Conservation (phyloP, 2,888 invertebrate genomes). For the Theretra japonica region DNA sequence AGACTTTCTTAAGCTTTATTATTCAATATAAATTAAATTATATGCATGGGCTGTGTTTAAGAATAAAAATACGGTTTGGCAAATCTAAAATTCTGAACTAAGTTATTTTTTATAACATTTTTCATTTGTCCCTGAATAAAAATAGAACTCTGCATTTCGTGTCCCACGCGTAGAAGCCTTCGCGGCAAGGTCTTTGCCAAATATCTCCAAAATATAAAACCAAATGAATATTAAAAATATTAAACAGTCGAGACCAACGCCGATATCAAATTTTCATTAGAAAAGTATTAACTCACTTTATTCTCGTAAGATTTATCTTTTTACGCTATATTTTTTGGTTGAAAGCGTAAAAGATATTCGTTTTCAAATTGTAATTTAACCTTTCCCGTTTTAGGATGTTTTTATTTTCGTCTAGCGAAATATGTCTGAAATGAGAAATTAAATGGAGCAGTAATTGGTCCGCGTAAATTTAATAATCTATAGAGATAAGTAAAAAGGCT, state of each 20-base stretch:
- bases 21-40: too few species aligned
- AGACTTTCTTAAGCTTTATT: too few species aligned
- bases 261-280: background rate
- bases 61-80: too few species aligned
- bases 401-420: background rate
- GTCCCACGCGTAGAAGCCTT: background rate
- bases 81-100: too few species aligned
- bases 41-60: too few species aligned
- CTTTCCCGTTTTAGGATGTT: background rate
- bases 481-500: too few species aligned
- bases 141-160: too few species aligned
- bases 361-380: conserved; percentile 5
- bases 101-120: too few species aligned
- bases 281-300: conserved; percentile 29
- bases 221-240: background rate
- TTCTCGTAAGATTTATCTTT: conserved; percentile 25
- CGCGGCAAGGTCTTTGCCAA: too few species aligned
- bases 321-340: too few species aligned
- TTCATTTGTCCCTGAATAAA: too few species aligned
- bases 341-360: conserved; percentile 2
- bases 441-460: background rate
- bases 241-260: background rate
- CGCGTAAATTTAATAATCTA: too few species aligned
- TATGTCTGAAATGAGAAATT: background rate
- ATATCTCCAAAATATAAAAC: background rate